Conservation (phyloP, 2,888 invertebrate species). For the Campaea margaritaria region DNA sequence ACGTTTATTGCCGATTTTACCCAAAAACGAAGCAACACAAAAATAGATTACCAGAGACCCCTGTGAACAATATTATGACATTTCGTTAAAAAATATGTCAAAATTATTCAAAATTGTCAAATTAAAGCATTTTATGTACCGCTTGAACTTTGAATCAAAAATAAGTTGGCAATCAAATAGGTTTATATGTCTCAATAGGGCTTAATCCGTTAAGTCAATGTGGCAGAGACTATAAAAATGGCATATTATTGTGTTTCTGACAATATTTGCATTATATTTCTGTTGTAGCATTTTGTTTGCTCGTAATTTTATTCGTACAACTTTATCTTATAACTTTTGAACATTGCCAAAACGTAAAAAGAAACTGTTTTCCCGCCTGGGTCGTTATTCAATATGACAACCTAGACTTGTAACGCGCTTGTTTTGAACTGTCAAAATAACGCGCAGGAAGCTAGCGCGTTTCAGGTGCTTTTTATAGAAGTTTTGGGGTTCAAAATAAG, state of each 20-base stretch:
- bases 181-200: conserved; percentile 5
- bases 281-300: conserved; percentile 23
- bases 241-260: conserved; percentile 32
- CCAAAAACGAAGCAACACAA: conserved; percentile 21
- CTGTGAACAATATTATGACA: conserved; percentile 51
- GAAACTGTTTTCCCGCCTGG: no score
- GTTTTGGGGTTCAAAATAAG: no score
- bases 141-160: conserved; percentile 36
- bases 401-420: no score
- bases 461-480: no score
- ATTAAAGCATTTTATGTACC: conserved; percentile 47
- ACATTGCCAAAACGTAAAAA: no score
- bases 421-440: no score
- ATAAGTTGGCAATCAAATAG: conserved; percentile 11
- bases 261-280: conserved; percentile 41
- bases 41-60: conserved; percentile 37
- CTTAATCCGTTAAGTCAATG: conserved; percentile 3
- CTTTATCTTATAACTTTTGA: background rate
- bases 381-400: no score
- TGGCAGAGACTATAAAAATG: conserved; percentile 17
- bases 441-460: no score
- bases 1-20: conserved; percentile 14
- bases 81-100: conserved; percentile 51
- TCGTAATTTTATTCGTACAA: conserved; percentile 44
- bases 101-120: conserved; percentile 50